Base-by-base conservation (phyloP, 1,140 invertebrate species). In the Chironomus tepperi region DNA sequence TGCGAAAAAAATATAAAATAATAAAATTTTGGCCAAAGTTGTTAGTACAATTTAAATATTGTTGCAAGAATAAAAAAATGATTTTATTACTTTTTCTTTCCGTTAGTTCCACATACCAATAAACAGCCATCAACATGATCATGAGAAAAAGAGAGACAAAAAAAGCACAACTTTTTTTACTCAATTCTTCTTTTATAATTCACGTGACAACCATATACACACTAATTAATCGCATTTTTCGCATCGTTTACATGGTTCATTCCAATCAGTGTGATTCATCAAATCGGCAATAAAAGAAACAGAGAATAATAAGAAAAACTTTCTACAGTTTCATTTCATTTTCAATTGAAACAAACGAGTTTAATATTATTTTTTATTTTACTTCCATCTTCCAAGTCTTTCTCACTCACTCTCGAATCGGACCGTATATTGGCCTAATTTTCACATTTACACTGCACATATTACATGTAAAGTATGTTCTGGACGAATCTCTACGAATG, bases 191-290 rank as follows among this genome's bases (percentile, higher is more conserved):
- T 34, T 34, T 34, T 34, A 34, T 57, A 57, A 57, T 57, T 57
- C 47, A 57, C 47, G 12, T 57, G 47, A 57, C 47, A 57, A 57
- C 47, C 12, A 57, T 57, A 15, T n/a, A 15, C 47, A 15, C 47
- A 57, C n/a, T 57, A 57, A 57, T 57, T 57, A 57, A 57, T 57
- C 47, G 47, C 47, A 57, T 57, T 57, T 57, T 57, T 57, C 47
- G 47, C 47, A 57, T 57, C 47, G n/a, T 57, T 57, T 57, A 57
- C 47, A 5, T 57, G n/a, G 12, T n/a, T 57, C 47, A 57, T 57
- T 57, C n/a, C 47, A 57, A 57, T 15, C 12, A 57, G 15, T 47
- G 15, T 47, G 43, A 47, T 47, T 47, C 47, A 57, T 57, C 47
- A 57, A 47, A 10, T 47, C 47, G n/a, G 12, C 47, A 57, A 57